These are phyloP conservation scores for Chrysotoxum bicinctum DNA, from an alignment of 2,888 invertebrate genomes.

Conservation along the genomic window DNA sequence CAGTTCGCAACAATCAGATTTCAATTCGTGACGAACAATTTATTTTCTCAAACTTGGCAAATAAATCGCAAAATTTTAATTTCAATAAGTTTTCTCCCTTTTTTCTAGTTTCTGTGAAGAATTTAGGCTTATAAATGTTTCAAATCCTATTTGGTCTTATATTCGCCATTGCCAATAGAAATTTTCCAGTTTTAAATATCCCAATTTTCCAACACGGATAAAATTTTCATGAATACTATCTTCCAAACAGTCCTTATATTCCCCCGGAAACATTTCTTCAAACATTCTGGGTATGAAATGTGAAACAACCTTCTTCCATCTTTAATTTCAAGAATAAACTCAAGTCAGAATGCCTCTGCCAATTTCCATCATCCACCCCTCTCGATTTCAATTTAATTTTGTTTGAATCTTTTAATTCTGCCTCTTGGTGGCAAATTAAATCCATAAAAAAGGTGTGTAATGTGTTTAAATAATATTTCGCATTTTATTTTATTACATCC, in stretches of 20 bases:
- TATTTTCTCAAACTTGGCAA: too few relatives aligned
- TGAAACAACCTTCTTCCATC: not conserved
- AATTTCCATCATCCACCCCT: not conserved
- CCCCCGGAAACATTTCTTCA: not conserved
- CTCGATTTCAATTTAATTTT: conserved; percentile 54
- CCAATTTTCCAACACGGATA: too few relatives aligned
- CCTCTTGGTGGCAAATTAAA: conserved; percentile 70
- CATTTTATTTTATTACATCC: conserved; percentile 66
- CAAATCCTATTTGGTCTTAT: too few relatives aligned
- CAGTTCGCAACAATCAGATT: too few relatives aligned
- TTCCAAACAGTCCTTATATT: not conserved
- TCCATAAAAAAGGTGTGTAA: conserved; percentile 68
- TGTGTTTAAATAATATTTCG: conserved; percentile 68
- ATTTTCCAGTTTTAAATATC: too few relatives aligned
- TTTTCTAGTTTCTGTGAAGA: too few relatives aligned
- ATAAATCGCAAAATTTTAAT: too few relatives aligned
- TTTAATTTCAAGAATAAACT: not conserved
- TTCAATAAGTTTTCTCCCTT: too few relatives aligned
- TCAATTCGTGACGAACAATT: too few relatives aligned
- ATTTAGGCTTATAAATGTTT: too few relatives aligned
- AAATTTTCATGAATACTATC: not conserved
- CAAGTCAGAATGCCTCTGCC: not conserved
- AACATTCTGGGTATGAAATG: not conserved
- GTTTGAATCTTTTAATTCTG: conserved; percentile 70
- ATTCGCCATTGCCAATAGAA: too few relatives aligned